Evolutionary conservation across 2,797 vertebrate genomes (phyloP).

Genomic region (Erpetoichthys calabaricus): DNA sequence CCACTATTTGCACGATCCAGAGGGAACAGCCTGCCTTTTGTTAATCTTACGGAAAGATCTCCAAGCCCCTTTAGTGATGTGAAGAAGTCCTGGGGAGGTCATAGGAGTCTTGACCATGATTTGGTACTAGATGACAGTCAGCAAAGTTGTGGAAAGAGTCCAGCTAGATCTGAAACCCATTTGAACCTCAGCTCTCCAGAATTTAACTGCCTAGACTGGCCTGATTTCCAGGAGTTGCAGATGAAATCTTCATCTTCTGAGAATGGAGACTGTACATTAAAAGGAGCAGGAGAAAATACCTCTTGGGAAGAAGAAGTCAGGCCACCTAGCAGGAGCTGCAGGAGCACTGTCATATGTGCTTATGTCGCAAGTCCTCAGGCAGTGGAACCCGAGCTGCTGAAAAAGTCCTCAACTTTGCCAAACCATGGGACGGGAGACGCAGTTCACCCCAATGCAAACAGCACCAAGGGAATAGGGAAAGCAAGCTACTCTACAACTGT

Average conservation of each 20-base stretch:
- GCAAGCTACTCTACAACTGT: constrained; percentile 79
- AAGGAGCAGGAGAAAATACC: constrained; percentile 6
- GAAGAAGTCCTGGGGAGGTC: constrained; percentile 32
- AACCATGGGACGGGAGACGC: neutral
- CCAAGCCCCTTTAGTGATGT: constrained; percentile 24
- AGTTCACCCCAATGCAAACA: neutral
- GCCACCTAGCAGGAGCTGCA: constrained; percentile 31
- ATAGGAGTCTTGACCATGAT: constrained; percentile 20
- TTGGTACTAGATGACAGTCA: constrained; percentile 17
- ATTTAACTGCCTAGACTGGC: constrained; percentile 43
- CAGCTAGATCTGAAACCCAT: constrained; percentile 12
- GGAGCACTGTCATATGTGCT: constrained; percentile 49
- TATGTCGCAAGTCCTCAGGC: constrained; percentile 30
- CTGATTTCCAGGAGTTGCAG: constrained; percentile 42
- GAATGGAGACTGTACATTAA: constrained; percentile 16
- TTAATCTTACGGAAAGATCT: constrained; percentile 25
- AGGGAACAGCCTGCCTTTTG: constrained; percentile 25
- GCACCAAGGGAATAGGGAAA: constrained; percentile 26
- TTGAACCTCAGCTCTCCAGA: constrained; percentile 29
- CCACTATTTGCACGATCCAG: constrained; percentile 20
- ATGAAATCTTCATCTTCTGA: constrained; percentile 27
- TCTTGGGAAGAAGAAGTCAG: constrained; percentile 25
- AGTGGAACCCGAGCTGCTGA: constrained; percentile 8
- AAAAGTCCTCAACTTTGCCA: neutral
- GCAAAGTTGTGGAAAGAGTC: neutral